These are phyloP conservation scores for Ostrea edulis DNA, from an alignment of 1,140 invertebrate species.

Conservation along the genomic window DNA sequence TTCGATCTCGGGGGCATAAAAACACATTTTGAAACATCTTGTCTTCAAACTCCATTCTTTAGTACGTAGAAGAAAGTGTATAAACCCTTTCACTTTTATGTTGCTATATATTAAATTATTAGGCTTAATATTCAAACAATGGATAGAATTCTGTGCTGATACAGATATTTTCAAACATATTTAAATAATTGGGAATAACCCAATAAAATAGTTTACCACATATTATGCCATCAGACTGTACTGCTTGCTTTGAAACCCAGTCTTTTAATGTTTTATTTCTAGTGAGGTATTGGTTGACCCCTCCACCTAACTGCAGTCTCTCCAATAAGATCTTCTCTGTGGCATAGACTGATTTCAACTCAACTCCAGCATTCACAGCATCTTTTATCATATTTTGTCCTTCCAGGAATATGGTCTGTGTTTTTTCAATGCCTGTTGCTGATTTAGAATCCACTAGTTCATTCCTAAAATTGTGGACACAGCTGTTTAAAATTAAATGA, in stretches of 20 bases:
- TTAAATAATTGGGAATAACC: too few relatives aligned
- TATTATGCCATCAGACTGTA: background rate
- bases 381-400: background rate
- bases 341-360: background rate
- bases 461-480: constrained; percentile 5
- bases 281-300: background rate
- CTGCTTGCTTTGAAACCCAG: background rate
- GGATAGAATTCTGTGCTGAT: too few relatives aligned
- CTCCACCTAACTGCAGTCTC: background rate
- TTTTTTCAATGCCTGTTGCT: background rate
- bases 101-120: too few relatives aligned
- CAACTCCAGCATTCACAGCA: background rate
- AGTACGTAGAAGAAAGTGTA: too few relatives aligned
- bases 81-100: too few relatives aligned
- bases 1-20: too few relatives aligned
- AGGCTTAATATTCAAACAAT: too few relatives aligned
- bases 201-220: background rate
- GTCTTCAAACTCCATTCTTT: too few relatives aligned
- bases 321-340: background rate
- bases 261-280: background rate
- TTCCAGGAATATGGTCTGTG: constrained; percentile 2
- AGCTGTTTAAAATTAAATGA: background rate
- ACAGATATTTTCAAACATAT: too few relatives aligned
- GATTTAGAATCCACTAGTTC: background rate
- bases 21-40: too few relatives aligned